A percentile compares a stretch with the other conserved stretches of the same genome.
These are phyloP conservation scores for Scaptomyza flava DNA, from an alignment of 2,888 invertebrate species.

Conservation along the genomic window DNA sequence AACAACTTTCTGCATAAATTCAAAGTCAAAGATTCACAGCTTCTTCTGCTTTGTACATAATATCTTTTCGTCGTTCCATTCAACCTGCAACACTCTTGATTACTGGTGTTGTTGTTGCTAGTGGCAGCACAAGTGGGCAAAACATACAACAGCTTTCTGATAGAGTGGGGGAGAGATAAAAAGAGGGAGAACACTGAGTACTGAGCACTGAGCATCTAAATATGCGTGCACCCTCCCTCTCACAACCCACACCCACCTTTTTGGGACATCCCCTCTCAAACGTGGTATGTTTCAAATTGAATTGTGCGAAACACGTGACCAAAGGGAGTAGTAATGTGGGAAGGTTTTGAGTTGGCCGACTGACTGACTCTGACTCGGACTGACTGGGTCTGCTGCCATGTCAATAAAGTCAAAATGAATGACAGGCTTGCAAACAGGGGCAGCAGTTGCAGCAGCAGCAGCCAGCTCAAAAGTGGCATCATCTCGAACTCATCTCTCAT, in stretches of 20 bases:
- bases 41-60: neutral
- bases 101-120: slow-evolving; percentile 49
- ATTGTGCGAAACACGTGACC: slow-evolving; percentile 79
- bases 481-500: slow-evolving; percentile 12
- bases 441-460: slow-evolving; percentile 37
- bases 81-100: neutral
- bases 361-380: neutral
- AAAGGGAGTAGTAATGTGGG: slow-evolving; percentile 12
- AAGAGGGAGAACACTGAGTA: neutral
- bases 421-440: slow-evolving; percentile 70
- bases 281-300: slow-evolving; percentile 71
- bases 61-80: neutral
- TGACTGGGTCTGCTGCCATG: slow-evolving; percentile 52
- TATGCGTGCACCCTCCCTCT: neutral
- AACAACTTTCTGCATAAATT: neutral
- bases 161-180: neutral
- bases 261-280: neutral
- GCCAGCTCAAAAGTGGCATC: slow-evolving; percentile 67
- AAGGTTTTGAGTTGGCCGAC: slow-evolving; percentile 13
- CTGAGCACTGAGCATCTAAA: slow-evolving; percentile 34
- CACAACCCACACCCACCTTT: neutral
- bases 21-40: no score
- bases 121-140: slow-evolving; percentile 65
- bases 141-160: slow-evolving; percentile 21
- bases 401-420: slow-evolving; percentile 79